These are phyloP conservation scores for Styela plicata DNA, from an alignment of 23 tunicate genomes.

Conservation along the genomic window DNA sequence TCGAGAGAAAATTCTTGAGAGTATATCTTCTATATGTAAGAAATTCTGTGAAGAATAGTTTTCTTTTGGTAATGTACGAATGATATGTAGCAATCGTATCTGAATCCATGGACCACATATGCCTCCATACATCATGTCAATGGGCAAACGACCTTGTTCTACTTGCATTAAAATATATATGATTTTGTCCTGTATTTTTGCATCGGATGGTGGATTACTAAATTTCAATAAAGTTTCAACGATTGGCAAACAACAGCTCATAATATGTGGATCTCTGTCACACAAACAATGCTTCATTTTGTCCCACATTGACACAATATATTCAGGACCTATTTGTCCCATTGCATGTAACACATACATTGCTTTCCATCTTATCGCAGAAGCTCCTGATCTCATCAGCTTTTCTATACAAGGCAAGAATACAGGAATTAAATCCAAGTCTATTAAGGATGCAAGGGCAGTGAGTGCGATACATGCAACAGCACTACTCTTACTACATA, in stretches of 20 bases:
- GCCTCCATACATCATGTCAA: conserved; percentile 56
- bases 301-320: conserved; percentile 29
- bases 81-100: conserved; percentile 34
- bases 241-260: conserved; percentile 55
- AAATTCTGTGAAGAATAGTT: not conserved
- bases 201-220: conserved; percentile 16
- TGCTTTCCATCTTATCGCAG: conserved; percentile 39
- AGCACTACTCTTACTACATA: conserved; percentile 23
- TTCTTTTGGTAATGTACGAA: conserved; percentile 7
- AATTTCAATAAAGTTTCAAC: conserved; percentile 37
- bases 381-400: not conserved
- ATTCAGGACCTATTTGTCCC: conserved; percentile 45
- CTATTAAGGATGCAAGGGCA: conserved; percentile 30
- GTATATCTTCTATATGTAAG: not conserved
- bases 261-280: conserved; percentile 62
- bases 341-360: conserved; percentile 34
- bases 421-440: conserved; percentile 58
- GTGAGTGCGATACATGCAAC: conserved; percentile 38
- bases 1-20: not conserved
- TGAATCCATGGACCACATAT: conserved; percentile 63
- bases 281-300: conserved; percentile 42
- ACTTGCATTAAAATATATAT: conserved; percentile 53
- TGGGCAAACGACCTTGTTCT: conserved; percentile 44
- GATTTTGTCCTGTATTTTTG: conserved; percentile 31
- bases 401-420: conserved; percentile 53